Conservation (phyloP, 1,140 invertebrate species). For the Elysia chlorotica region DNA sequence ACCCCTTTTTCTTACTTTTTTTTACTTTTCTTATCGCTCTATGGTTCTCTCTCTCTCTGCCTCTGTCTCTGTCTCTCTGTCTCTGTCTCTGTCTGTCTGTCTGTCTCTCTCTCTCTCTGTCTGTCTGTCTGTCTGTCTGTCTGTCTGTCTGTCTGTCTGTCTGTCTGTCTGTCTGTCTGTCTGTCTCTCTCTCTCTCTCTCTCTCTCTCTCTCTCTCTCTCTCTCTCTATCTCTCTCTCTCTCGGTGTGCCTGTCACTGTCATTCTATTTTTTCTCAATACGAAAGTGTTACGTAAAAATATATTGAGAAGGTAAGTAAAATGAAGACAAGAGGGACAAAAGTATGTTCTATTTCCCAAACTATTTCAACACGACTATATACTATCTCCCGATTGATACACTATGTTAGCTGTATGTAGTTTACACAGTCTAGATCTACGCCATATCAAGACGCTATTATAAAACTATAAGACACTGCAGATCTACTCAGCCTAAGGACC, state of each 20-base stretch:
- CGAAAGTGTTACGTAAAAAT: conserved; percentile 1
- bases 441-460: too few species aligned
- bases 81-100: not conserved
- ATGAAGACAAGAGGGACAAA: not conserved
- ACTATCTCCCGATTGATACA: too few species aligned
- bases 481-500: too few species aligned
- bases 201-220: not conserved
- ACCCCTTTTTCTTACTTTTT: not conserved
- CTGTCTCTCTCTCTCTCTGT: not conserved
- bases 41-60: not conserved
- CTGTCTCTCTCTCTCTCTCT: not conserved
- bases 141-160: not conserved
- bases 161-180: not conserved
- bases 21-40: not conserved
- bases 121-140: not conserved
- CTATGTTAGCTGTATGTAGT: too few species aligned
- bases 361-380: too few species aligned
- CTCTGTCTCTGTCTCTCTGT: not conserved
- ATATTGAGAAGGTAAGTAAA: not conserved
- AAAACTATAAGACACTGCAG: too few species aligned
- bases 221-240: not conserved
- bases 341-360: not conserved
- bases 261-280: not conserved
- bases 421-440: too few species aligned
- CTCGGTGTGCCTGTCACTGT: not conserved